Evolutionary conservation across 2,797 vertebrate genomes (phyloP), one percentile per base, ranked within the genome.

Genomic region (Rhabdomys pumilio): DNA sequence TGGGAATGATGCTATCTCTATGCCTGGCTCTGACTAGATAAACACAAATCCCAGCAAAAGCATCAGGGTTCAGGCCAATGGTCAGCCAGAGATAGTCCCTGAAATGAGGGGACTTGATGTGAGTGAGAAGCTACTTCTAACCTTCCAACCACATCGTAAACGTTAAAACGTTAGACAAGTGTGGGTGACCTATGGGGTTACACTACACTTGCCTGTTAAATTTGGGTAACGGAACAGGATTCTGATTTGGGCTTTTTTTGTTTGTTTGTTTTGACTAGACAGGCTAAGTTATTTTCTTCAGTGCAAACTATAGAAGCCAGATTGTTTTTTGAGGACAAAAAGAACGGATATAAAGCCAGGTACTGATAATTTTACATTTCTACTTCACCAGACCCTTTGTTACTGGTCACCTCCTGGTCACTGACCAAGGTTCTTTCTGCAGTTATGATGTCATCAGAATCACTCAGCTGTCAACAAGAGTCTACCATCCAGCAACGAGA

Each of bases 1-100:
- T 82, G 94, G 83, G 89, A 90, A 77, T n/a, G 96, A 97, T 85
- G 72, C 55, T 97, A 79, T 96, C 96, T 88, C 72, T 44, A 47
- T 29, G 20, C 24, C 76, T 22, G 20, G 53, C 93, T 73, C 91
- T 41, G 4, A 96, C 90, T 89, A 82, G 83, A 93, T 80, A 93
- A 95, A 94, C 72, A 94, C 26, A 63, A 67, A 38, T n/a, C 57
- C 69, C 94, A 76, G n/a, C 89, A 93, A 89, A 83, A 82, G 87
- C 80, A 83, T 31, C 29, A 73, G 53, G n/a, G 24, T 44, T 57
- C 26, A 38, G 85, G 90, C 63, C 86, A 84, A 38, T 59, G 91
- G 93, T 87, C 24, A 10, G 38, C 57, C n/a, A 55, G 69, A 87
- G 44, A 90, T 22, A 77, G 67, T 87, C 50, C 77, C 65, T 29